Evolutionary conservation across 2,888 invertebrate species (phyloP).

Genomic region (Dasysyrphus albostriatus): DNA sequence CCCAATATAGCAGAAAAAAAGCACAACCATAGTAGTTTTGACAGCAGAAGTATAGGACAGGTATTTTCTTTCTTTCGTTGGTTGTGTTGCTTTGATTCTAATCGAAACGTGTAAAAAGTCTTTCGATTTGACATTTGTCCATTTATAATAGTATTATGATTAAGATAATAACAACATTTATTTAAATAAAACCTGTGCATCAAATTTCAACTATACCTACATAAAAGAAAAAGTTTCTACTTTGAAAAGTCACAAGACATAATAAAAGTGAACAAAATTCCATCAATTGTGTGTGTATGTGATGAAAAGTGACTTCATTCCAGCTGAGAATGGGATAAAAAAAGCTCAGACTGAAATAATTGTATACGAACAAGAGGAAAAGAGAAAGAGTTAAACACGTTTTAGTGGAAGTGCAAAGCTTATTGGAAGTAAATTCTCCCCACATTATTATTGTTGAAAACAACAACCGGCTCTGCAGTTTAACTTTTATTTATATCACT

Average conservation of each 20-base stretch:
- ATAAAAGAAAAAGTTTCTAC: neutral
- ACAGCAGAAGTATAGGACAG: constrained; percentile 66
- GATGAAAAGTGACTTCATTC: constrained; percentile 60
- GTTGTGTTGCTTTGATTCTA: constrained; percentile 4
- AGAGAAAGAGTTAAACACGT: constrained; percentile 21
- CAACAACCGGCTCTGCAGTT: constrained; percentile 16
- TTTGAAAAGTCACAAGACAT: constrained; percentile 60
- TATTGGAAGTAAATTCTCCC: constrained; percentile 55
- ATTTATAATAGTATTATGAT: neutral
- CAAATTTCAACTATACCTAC: neutral
- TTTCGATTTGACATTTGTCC: neutral
- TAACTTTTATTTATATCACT: neutral
- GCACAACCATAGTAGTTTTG: constrained; percentile 68
- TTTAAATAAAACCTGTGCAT: neutral
- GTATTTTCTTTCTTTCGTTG: constrained; percentile 32
- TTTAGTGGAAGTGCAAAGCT: constrained; percentile 68
- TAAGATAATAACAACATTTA: neutral
- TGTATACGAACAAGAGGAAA: neutral
- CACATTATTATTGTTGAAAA: constrained; percentile 19
- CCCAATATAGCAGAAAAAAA: constrained; percentile 40
- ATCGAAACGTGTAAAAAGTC: constrained; percentile 10
- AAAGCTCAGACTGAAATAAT: neutral
- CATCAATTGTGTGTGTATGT: constrained; percentile 52
- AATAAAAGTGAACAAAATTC: constrained; percentile 19
- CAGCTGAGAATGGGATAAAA: constrained; percentile 41